Evolutionary conservation across 2,113 vertebrate species (phyloP).

Genomic region (Connochaetes taurinus): DNA sequence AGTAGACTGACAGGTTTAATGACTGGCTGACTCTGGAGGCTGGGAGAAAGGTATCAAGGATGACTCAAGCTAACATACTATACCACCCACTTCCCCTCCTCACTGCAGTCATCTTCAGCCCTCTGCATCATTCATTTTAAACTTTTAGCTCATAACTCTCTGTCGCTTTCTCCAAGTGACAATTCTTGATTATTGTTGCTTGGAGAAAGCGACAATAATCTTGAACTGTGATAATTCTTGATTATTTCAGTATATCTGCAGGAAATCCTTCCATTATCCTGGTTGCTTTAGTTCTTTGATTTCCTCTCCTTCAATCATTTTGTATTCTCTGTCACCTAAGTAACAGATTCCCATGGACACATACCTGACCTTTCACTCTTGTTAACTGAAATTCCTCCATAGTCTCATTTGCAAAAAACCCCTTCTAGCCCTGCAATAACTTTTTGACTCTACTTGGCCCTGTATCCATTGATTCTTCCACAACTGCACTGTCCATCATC

Average conservation of each 20-base stretch:
- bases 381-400: not conserved
- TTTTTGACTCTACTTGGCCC: not conserved
- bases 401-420: not conserved
- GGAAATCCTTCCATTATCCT: not conserved
- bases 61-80: not conserved
- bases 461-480: not conserved
- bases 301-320: not conserved
- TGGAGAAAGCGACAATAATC: not conserved
- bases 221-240: not conserved
- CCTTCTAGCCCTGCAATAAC: not conserved
- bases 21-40: not conserved
- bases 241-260: not conserved
- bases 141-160: not conserved
- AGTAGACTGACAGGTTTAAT: not conserved
- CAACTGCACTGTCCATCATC: not conserved
- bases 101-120: not conserved
- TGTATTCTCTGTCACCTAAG: not conserved
- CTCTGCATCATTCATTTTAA: not conserved
- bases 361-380: not conserved
- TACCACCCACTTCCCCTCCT: not conserved
- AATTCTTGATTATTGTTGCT: not conserved
- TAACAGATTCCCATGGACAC: not conserved
- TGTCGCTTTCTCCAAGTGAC: not conserved
- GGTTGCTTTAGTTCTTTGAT: not conserved
- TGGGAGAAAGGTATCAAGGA: not conserved